These are phyloP conservation scores for Eupithecia abbreviata DNA, from an alignment of 2,888 invertebrate species.

Conservation along the genomic window DNA sequence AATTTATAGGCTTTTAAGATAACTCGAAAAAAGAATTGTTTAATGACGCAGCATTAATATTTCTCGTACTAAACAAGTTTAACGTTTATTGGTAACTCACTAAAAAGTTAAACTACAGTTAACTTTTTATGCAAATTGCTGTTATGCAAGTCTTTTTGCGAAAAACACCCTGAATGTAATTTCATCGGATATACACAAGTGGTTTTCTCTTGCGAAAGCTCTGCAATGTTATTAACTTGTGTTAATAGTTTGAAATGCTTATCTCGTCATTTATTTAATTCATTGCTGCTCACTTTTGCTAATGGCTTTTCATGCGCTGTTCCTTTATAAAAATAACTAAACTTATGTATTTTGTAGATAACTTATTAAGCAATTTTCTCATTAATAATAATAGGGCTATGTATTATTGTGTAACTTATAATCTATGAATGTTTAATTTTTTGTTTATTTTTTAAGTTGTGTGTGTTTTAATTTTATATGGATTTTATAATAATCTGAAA, in stretches of 20 bases:
- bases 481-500: no score
- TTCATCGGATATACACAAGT: conserved; percentile 3
- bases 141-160: conserved; percentile 6
- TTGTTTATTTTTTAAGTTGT: no score
- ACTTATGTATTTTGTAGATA: no score
- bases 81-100: neutral
- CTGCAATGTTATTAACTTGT: neutral
- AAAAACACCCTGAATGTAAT: conserved; percentile 1
- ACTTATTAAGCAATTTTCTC: no score
- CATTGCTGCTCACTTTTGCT: neutral
- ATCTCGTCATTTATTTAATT: neutral
- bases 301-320: neutral
- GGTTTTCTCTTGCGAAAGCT: neutral
- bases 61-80: neutral
- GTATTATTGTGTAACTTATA: no score
- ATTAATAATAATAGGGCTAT: no score
- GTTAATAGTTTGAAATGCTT: neutral
- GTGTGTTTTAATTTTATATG: no score
- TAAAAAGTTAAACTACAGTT: neutral
- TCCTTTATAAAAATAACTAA: neutral
- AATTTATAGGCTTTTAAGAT: no score
- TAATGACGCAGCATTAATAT: neutral
- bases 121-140: conserved; percentile 7
- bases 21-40: neutral
- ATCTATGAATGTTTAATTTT: no score